Percentiles rank a stretch among this genome's conserved stretches.
phyloP scores from a whole-genome alignment of 2,888 invertebrate species.

The Melipona beecheii region DNA sequence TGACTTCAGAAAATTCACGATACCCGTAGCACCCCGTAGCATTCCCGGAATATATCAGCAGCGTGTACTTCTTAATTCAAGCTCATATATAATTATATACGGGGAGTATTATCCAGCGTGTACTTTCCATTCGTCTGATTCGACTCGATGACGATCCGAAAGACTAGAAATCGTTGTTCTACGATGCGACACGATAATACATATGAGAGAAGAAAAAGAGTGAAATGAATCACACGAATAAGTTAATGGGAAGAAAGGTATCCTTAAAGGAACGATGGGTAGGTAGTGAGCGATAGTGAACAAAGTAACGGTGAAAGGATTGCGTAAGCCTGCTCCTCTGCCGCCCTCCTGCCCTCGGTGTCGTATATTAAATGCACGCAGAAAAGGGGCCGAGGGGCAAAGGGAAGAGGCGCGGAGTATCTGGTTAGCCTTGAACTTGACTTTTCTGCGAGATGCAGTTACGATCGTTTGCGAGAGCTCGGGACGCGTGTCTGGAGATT shows the following conservation, averaged over 20 bases:
- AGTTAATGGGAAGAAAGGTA: neutral
- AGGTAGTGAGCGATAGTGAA: conserved; percentile 46
- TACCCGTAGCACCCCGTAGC: conserved; percentile 25
- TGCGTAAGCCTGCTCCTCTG: conserved; percentile 67
- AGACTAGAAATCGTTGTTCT: neutral
- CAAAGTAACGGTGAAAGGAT: conserved; percentile 74
- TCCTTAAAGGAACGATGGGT: conserved; percentile 25
- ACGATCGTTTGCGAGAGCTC: conserved; percentile 40
- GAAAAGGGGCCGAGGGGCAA: conserved; percentile 30
- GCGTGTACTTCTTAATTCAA: neutral
- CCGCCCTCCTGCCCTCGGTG: conserved; percentile 13
- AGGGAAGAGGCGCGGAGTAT: conserved; percentile 50
- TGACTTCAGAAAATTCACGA: conserved; percentile 73
- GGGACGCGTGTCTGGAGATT: conserved; percentile 27
- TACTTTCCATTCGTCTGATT: neutral
- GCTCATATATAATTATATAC: neutral
- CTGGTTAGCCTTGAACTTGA: conserved; percentile 73
- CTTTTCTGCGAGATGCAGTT: conserved; percentile 65
- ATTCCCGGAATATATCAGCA: conserved; percentile 35
- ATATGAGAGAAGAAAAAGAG: neutral
- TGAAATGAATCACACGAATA: neutral
- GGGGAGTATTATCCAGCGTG: neutral
- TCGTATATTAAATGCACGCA: conserved; percentile 55
- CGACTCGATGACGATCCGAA: no score
- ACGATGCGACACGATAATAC: neutral